These are phyloP conservation scores for Tiphia femorata DNA, from an alignment of 2,888 invertebrate species.

Conservation along the genomic window DNA sequence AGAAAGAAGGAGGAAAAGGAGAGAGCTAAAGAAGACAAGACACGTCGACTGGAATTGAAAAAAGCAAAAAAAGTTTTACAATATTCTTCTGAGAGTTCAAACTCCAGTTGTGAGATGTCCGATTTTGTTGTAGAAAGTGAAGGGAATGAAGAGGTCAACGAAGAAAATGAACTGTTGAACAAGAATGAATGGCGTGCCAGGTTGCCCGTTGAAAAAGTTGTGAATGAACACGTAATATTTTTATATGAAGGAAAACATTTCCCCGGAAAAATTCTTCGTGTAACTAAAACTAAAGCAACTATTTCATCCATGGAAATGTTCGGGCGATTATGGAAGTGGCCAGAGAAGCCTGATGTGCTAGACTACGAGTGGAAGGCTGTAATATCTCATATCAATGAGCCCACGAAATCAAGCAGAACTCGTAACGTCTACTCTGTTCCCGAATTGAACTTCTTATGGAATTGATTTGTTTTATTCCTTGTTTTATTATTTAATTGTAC, in stretches of 20 bases:
- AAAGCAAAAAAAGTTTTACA: conserved; percentile 7
- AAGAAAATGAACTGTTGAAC: conserved; percentile 6
- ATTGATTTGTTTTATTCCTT: too few species aligned
- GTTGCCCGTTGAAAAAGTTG: conserved; percentile 4
- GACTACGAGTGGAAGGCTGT: conserved; percentile 5
- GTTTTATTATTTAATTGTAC: too few species aligned
- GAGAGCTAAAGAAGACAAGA: conserved; percentile 8
- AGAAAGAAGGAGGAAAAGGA: conserved; percentile 20
- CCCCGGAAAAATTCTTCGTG: conserved; percentile 3
- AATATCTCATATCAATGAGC: conserved; percentile 6
- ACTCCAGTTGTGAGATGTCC: conserved; percentile 5
- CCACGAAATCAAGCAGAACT: neutral
- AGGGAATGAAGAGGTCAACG: conserved; percentile 13
- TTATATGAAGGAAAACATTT: conserved; percentile 10
- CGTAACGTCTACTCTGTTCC: too few species aligned
- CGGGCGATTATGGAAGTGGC: conserved; percentile 7
- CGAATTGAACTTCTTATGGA: too few species aligned
- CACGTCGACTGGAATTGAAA: conserved; percentile 5
- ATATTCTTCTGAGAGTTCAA: conserved; percentile 11
- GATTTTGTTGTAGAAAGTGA: conserved; percentile 13
- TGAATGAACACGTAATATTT: conserved; percentile 8
- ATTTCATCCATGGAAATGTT: neutral
- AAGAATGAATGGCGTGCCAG: conserved; percentile 4
- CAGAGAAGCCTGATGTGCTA: conserved; percentile 2
- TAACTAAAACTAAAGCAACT: neutral